Conservation (phyloP, 64 coral and sea anemone genomes). For the Stylophora pistillata region DNA sequence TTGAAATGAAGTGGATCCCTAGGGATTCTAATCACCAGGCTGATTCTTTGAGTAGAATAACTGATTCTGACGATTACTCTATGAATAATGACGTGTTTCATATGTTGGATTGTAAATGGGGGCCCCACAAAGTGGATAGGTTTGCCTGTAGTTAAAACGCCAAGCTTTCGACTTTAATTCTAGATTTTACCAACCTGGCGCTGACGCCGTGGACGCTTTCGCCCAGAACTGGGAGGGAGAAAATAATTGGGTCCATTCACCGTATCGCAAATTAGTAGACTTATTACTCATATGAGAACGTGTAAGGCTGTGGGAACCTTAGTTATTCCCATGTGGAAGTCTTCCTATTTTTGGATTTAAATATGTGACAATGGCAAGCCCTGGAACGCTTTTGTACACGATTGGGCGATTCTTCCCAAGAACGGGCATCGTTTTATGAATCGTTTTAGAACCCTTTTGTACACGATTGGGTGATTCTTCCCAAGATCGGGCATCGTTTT, state of each 20-base stretch:
- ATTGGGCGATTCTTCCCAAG: conserved; percentile 33
- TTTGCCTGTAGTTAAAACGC: conserved; percentile 63
- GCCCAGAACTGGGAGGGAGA: conserved; percentile 35
- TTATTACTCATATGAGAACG: neutral
- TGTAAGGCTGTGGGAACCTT: conserved; percentile 45
- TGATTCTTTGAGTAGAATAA: conserved; percentile 52
- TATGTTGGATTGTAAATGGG: conserved; percentile 21
- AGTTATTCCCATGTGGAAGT: conserved; percentile 49
- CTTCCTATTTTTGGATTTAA: conserved; percentile 39
- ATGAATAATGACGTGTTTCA: conserved; percentile 45
- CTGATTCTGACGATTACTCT: conserved; percentile 71
- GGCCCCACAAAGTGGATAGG: conserved; percentile 46
- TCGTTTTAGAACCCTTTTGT: too few species aligned
- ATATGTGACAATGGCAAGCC: conserved; percentile 43
- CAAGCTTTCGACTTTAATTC: conserved; percentile 51
- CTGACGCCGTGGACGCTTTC: conserved; percentile 25
- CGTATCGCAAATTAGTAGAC: conserved; percentile 11
- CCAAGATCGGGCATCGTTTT: conserved; percentile 42
- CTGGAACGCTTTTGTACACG: conserved; percentile 39
- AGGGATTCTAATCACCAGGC: conserved; percentile 54
- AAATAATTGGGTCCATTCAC: conserved; percentile 31
- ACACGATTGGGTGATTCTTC: conserved; percentile 38
- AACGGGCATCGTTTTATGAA: conserved; percentile 58
- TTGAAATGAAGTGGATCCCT: conserved; percentile 74
- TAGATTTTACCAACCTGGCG: conserved; percentile 41